Conservation (phyloP, 2,888 invertebrate genomes). For the Omphaloscelis lunosa region DNA sequence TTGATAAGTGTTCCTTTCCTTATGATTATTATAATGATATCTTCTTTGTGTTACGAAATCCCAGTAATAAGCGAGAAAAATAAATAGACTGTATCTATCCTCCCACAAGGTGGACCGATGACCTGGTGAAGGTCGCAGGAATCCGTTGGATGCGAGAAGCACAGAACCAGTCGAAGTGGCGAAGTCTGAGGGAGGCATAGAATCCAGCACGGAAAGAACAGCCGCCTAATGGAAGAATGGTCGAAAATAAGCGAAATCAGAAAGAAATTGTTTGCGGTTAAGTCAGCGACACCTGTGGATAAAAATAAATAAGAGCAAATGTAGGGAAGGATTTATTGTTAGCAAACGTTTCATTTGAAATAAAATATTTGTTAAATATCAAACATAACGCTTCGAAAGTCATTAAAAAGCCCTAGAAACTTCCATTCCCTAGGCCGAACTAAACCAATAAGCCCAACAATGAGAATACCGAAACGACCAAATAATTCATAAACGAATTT, state of each 20-base stretch:
- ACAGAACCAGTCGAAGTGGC: too few relatives aligned
- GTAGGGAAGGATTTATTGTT: slow-evolving; percentile 12
- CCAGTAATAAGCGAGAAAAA: too few relatives aligned
- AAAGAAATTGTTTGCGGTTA: background rate
- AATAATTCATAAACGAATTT: slow-evolving; percentile 54
- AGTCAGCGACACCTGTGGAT: slow-evolving; percentile 7
- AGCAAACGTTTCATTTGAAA: slow-evolving; percentile 37
- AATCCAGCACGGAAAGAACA: background rate
- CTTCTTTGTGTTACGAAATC: background rate
- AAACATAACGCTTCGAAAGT: slow-evolving; percentile 30
- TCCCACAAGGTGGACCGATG: too few relatives aligned
- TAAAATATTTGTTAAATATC: slow-evolving; percentile 29
- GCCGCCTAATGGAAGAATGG: background rate
- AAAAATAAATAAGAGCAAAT: slow-evolving; percentile 5
- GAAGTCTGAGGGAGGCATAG: too few relatives aligned
- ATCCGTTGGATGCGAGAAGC: too few relatives aligned
- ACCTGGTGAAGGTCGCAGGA: too few relatives aligned
- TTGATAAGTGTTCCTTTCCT: background rate
- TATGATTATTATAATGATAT: background rate
- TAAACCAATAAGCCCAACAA: slow-evolving; percentile 52
- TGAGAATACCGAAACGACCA: slow-evolving; percentile 42
- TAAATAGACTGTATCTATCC: background rate
- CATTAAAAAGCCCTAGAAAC: slow-evolving; percentile 49
- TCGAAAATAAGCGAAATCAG: background rate
- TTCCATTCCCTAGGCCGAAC: slow-evolving; percentile 21